These are phyloP conservation scores for Spodoptera frugiperda DNA, from an alignment of 1,140 invertebrate genomes.

Conservation along the genomic window DNA sequence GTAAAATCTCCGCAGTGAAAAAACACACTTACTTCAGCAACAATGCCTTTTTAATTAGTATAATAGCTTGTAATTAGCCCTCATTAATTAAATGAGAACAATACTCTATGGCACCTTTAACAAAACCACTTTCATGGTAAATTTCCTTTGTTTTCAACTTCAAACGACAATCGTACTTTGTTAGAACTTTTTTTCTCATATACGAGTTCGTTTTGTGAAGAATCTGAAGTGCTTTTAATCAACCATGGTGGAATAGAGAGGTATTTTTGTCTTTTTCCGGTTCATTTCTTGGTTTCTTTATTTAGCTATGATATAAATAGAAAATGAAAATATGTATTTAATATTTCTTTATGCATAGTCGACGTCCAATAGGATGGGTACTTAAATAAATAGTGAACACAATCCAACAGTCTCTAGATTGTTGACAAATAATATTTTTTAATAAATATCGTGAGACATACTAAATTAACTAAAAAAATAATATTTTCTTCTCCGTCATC, in stretches of 20 bases:
- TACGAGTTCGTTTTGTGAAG: constrained; percentile 55
- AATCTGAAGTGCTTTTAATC: constrained; percentile 49
- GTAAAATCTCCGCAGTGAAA: not conserved
- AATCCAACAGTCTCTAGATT: too few relatives aligned
- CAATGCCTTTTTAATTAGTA: constrained; percentile 19
- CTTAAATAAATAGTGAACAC: too few relatives aligned
- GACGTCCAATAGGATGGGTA: too few relatives aligned
- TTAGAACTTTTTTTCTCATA: constrained; percentile 58
- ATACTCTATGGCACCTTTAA: constrained; percentile 9
- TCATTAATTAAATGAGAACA: constrained; percentile 31
- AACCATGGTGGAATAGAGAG: not conserved
- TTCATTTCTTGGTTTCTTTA: too few relatives aligned
- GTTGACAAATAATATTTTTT: too few relatives aligned
- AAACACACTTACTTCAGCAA: not conserved
- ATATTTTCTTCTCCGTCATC: too few relatives aligned
- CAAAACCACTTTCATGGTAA: constrained; percentile 28
- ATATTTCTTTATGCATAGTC: too few relatives aligned
- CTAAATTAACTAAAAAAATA: too few relatives aligned
- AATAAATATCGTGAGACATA: too few relatives aligned
- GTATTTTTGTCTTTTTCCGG: too few relatives aligned
- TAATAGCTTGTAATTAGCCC: constrained; percentile 19
- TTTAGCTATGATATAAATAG: too few relatives aligned
- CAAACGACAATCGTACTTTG: constrained; percentile 45
- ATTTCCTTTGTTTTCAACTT: constrained; percentile 31
- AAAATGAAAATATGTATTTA: too few relatives aligned